phyloP scores from a whole-genome alignment of 1,140 invertebrate genomes.

The Magallana gigas region DNA sequence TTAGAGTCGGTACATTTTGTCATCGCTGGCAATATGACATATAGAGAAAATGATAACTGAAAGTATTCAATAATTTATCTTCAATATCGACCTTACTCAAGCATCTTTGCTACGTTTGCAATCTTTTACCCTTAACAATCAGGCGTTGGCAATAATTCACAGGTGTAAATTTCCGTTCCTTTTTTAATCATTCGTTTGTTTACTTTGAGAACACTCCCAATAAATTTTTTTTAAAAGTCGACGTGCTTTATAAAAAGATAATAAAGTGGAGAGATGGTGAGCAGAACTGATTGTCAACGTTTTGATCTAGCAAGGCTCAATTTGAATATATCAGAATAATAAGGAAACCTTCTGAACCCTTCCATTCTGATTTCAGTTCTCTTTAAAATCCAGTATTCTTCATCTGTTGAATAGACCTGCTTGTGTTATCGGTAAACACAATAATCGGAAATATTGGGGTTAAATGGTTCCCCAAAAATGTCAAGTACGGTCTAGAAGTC shows the following conservation, averaged over 20 bases:
- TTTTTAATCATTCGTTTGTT: neutral
- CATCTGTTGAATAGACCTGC: neutral
- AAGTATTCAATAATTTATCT: neutral
- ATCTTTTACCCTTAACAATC: neutral
- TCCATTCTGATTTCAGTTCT: neutral
- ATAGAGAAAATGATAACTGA: neutral
- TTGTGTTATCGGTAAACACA: neutral
- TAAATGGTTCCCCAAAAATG: slow-evolving; percentile 10
- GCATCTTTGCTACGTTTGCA: neutral
- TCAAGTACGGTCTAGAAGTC: neutral
- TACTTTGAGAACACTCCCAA: neutral
- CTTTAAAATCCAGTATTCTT: slow-evolving; percentile 28
- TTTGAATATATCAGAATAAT: neutral
- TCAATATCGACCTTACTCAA: neutral
- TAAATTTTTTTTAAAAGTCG: neutral
- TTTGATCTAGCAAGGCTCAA: neutral
- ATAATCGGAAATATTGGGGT: neutral
- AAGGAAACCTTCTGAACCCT: neutral
- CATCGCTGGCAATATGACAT: neutral
- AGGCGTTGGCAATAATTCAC: neutral
- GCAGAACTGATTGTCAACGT: neutral
- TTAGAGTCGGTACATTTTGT: slow-evolving; percentile 1
- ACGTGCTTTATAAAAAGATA: neutral
- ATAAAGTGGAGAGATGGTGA: neutral
- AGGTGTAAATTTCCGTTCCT: neutral